Evolutionary conservation across 2,797 vertebrate species (phyloP), one percentile per base, ranked within the genome.

Genomic region (Gymnocypris eckloni): DNA sequence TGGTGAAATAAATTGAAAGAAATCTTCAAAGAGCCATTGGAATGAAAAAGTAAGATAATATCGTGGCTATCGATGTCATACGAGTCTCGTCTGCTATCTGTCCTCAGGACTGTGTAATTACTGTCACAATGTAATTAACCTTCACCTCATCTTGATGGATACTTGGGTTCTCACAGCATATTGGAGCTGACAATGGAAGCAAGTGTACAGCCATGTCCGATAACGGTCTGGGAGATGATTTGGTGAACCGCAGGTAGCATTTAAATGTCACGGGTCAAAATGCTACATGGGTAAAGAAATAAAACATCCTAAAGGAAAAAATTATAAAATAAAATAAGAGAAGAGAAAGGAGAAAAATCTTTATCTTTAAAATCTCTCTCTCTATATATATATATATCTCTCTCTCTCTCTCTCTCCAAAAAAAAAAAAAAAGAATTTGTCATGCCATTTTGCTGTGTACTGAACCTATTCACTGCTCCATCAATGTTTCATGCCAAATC

Each of bases 181-280:
- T 69, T 67, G 80, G 80, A 25, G 22, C 39, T 56, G 76, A 79
- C 76, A 70, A 59, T n/a, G 39, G 18, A 70, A 59, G 75, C 61
- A 79, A 79, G 48, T 83, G 69, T 83, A 52, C 3, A 64, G 45
- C 45, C 59, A 78, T 37, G 37, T 54, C 50, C 25, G 33, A 61
- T 43, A 80, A 81, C 50, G 41, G 20, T 73, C 56, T 78, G 84
- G 56, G 54, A 54, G 48, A 39, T 20, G 67, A 70, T 82, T 41
- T 79, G 64, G 18, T 37, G 15, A 80, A 83, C 73, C 70, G 87
- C 86, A 84, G 61, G 64, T 92, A 91, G 87, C 90, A 93, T 93
- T 93, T 94, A 93, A 93, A 94, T 91, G 90, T 88, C 91, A 91
- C 86, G 83, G 88, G 84, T 90, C 90, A 87, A 89, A 61, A 81